A percentile compares a stretch with the other conserved stretches of the same genome.
Conservation (phyloP, 1,140 invertebrate genomes). For the Drosophila triauraria region DNA sequence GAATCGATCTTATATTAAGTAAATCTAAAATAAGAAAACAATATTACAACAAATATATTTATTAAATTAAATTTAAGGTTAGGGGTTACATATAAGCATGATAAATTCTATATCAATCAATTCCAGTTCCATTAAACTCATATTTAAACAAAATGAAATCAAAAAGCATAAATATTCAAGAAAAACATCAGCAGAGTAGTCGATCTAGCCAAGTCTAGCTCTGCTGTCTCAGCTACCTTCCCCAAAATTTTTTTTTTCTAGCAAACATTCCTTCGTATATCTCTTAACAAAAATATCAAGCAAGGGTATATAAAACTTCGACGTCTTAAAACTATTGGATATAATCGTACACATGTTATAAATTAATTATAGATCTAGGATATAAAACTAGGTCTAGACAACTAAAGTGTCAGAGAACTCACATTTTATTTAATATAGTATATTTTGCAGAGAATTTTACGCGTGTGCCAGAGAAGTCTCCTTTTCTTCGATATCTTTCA, state of each 20-base stretch:
- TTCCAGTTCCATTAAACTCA: too few species aligned
- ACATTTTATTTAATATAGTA: slow-evolving; percentile 10
- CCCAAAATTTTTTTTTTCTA: too few species aligned
- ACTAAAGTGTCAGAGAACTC: background rate
- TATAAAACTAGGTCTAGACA: slow-evolving; percentile 15
- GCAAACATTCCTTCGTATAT: too few species aligned
- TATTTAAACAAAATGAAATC: background rate
- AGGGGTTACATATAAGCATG: too few species aligned
- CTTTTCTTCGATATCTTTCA: background rate
- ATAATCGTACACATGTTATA: slow-evolving; percentile 12
- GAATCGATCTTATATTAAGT: too few species aligned
- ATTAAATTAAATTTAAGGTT: too few species aligned
- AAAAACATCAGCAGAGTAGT: background rate
- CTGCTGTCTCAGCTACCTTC: background rate
- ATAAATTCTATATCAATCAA: too few species aligned
- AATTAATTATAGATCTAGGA: slow-evolving; percentile 13
- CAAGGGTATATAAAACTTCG: background rate
- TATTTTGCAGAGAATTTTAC: slow-evolving; percentile 4
- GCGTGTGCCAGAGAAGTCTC: background rate
- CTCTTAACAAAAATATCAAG: too few species aligned
- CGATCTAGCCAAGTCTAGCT: background rate
- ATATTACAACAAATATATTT: too few species aligned
- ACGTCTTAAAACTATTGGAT: too few species aligned
- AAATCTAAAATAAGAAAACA: too few species aligned
- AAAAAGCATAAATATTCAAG: too few species aligned